Base-by-base conservation (phyloP, 2,113 vertebrate species). In the Eulemur macaco region DNA sequence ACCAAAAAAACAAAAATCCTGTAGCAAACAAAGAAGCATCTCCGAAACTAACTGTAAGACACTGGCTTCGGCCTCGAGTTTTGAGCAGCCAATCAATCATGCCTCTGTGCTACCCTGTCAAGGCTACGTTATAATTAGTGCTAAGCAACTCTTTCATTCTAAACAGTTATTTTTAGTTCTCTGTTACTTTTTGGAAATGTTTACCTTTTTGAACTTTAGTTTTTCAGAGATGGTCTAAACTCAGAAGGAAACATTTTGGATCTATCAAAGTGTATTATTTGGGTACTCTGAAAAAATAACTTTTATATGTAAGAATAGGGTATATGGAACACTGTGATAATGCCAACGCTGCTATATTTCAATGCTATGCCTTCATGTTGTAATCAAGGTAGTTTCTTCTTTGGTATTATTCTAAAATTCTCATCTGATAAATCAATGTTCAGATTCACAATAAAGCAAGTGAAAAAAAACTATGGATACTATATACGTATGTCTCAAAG, bases 101-200 rank as follows among this genome's bases (percentile, higher is more conserved):
- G 20, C n/a, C 0, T 10, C 90, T 3, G 37, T 1, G 25, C 37
- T 23, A 4, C 60, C 56, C 50, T 71, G 66, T 82, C 69, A 83
- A 54, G 69, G 60, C 45, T 85, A 77, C 69, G 66, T 29, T 96
- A 54, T 93, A 90, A 95, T 97, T 93, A 96, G 3, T 80, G 88
- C 88, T 60, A 27, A 93, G 86, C 87, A 23, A 86, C 29, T 64
- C 91, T 96, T 90, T 96, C 78, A 85, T 96, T 97, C 63, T 84
- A 83, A 74, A 21, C 25, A 81, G 56, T 73, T 96, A 97, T 95
- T 98, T 96, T 96, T 69, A 97, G 92, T 74, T 94, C 94, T 58
- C 80, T 95, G 80, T 78, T 91, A 31, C 84, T 96, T 90, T 97
- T 93, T 45, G 82, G 88, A 95, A 80, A 96, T 95, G 89, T 66